Conservation (phyloP, 2,113 vertebrate genomes). For the Coreoperca whiteheadi region DNA sequence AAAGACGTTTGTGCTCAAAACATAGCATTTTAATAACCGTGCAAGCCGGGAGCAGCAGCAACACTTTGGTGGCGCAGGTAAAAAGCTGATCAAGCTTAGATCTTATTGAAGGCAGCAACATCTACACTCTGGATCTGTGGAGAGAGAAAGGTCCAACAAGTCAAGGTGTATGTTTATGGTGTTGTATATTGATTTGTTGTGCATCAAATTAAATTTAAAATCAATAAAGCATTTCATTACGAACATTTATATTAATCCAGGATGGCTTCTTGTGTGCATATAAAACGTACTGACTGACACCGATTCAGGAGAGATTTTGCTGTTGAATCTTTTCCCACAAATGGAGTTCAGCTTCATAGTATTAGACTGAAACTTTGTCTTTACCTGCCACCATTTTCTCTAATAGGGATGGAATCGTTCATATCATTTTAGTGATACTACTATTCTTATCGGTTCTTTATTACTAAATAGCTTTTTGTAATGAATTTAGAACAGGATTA, state of each 20-base stretch:
- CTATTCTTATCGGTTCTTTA: too few relatives aligned
- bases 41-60: constrained; percentile 58
- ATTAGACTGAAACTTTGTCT: too few relatives aligned
- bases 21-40: constrained; percentile 77
- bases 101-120: constrained; percentile 98
- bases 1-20: constrained; percentile 58
- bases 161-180: background rate
- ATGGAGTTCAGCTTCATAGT: background rate
- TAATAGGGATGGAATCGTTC: too few relatives aligned
- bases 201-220: background rate
- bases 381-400: too few relatives aligned
- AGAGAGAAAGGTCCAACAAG: background rate
- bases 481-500: too few relatives aligned
- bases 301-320: background rate
- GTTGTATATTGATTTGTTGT: background rate
- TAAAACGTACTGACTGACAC: background rate
- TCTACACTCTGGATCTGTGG: constrained; percentile 96
- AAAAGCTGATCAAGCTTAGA: constrained; percentile 81
- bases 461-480: too few relatives aligned
- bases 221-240: constrained; percentile 23
- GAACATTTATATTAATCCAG: too few relatives aligned
- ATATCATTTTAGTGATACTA: too few relatives aligned
- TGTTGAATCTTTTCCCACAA: background rate
- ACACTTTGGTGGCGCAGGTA: constrained; percentile 58
- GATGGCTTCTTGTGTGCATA: background rate